A percentile compares a stretch with the other conserved stretches of the same genome.
These are phyloP conservation scores for Exephanes ischioxanthus DNA, from an alignment of 2,888 invertebrate genomes.

Conservation along the genomic window DNA sequence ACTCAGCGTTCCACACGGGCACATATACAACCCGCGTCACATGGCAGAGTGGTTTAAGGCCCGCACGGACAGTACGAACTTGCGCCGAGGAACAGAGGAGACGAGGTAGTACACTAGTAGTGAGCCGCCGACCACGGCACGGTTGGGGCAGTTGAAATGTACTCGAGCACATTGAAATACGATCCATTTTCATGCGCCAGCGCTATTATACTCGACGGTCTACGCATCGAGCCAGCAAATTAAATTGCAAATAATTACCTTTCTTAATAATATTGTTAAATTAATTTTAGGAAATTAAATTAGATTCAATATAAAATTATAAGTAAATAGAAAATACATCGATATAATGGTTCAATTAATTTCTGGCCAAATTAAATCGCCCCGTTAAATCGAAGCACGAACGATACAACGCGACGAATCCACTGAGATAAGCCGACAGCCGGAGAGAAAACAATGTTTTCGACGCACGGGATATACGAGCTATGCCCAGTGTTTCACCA, in stretches of 20 bases:
- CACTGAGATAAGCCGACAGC: constrained; percentile 9
- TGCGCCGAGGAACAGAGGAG: constrained; percentile 45
- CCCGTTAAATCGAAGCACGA: neutral
- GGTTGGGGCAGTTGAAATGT: constrained; percentile 64
- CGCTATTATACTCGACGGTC: constrained; percentile 17
- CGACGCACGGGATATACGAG: neutral
- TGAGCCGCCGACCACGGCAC: constrained; percentile 63
- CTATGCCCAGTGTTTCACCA: neutral
- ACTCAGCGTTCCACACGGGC: constrained; percentile 11
- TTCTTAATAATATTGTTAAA: neutral
- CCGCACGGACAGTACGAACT: constrained; percentile 41
- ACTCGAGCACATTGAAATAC: constrained; percentile 68
- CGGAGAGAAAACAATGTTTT: constrained; percentile 14
- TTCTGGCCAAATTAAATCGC: neutral
- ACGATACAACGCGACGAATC: neutral
- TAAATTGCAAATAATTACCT: neutral
- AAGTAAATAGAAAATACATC: neutral
- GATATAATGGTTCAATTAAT: neutral
- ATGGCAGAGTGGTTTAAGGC: constrained; percentile 49
- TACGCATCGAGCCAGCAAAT: constrained; percentile 16
- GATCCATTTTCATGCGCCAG: constrained; percentile 62
- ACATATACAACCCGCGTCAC: constrained; percentile 23
- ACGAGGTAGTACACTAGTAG: constrained; percentile 52
- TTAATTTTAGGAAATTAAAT: neutral
- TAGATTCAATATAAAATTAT: neutral